phyloP scores from a whole-genome alignment of 1,140 invertebrate species.

The Holotrichia oblita region DNA sequence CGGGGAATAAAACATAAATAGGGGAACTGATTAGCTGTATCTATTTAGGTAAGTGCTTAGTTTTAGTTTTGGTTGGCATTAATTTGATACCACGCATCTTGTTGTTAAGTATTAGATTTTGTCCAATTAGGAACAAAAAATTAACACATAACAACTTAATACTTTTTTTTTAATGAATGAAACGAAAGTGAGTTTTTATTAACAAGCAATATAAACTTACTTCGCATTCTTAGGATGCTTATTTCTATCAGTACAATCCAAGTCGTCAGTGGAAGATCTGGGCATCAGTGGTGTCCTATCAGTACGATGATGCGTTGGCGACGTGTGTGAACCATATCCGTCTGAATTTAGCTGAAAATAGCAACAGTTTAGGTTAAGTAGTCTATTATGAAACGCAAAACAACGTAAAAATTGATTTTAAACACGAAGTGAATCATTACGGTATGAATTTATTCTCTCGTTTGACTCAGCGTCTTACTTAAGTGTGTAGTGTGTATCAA shows the following conservation, averaged over 20 bases:
- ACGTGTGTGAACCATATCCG: constrained; percentile 85
- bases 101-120: too few species aligned
- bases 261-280: constrained; percentile 66
- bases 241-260: constrained; percentile 64
- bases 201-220: constrained; percentile 68
- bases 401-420: neutral
- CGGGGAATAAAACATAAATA: too few species aligned
- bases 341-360: constrained; percentile 75
- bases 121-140: too few species aligned
- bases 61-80: too few species aligned
- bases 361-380: constrained; percentile 9
- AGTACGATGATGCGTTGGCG: constrained; percentile 72
- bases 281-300: constrained; percentile 68
- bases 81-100: too few species aligned
- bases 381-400: neutral
- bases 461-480: neutral
- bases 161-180: too few species aligned
- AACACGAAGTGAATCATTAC: neutral
- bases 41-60: too few species aligned
- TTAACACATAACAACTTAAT: too few species aligned
- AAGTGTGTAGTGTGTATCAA: neutral
- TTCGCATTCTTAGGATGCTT: constrained; percentile 86
- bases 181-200: neutral
- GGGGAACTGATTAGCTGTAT: too few species aligned
- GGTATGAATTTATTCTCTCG: neutral